A percentile compares a stretch with the other conserved stretches of the same genome.
These are phyloP conservation scores for Nothoprocta pentlandii DNA, from an alignment of 2,113 vertebrate genomes.

Conservation along the genomic window DNA sequence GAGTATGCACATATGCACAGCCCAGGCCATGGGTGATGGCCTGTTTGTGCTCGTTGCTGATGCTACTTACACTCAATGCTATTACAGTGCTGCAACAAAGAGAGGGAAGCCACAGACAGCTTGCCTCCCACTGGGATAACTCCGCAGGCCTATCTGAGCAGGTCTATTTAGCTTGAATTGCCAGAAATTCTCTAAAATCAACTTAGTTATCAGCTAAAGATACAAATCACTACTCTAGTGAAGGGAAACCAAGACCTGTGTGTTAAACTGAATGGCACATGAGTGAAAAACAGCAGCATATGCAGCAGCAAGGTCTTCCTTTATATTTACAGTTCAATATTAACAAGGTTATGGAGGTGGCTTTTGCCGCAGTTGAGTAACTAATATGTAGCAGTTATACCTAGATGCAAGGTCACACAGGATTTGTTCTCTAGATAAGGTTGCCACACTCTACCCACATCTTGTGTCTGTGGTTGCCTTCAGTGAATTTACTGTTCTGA, in stretches of 20 bases:
- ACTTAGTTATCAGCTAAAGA: background rate
- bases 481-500: background rate
- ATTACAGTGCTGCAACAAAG: background rate
- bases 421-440: background rate
- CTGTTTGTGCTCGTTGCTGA: background rate
- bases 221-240: background rate
- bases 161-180: background rate
- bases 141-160: background rate
- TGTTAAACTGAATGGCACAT: background rate
- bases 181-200: background rate
- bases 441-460: background rate
- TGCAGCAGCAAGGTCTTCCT: background rate
- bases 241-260: background rate
- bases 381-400: background rate
- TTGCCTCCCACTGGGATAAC: background rate
- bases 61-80: background rate
- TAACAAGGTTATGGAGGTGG: background rate
- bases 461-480: background rate
- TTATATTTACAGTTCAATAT: background rate
- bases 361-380: background rate
- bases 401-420: background rate
- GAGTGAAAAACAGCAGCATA: background rate
- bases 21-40: background rate
- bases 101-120: background rate
- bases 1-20: background rate